These are phyloP conservation scores for Cantharis flavilabris DNA, from an alignment of 2,888 invertebrate species.

Conservation along the genomic window DNA sequence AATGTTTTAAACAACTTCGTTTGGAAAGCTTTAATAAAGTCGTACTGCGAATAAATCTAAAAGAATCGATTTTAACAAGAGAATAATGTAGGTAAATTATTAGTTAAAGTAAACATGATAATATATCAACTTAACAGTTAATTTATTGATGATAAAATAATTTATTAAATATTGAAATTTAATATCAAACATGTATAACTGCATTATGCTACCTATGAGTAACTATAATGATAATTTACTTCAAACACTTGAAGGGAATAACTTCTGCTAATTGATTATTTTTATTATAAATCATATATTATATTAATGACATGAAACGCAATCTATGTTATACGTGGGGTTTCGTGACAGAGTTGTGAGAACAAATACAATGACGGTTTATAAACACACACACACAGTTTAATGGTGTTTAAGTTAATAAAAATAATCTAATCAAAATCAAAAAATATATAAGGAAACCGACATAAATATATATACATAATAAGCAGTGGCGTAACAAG, in stretches of 20 bases:
- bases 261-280: not conserved
- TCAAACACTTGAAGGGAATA: not conserved
- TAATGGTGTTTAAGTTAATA: conserved; percentile 8
- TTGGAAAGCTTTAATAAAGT: not conserved
- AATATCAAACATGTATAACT: not conserved
- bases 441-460: not conserved
- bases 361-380: conserved; percentile 3
- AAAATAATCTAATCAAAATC: conserved; percentile 8
- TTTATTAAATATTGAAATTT: not conserved
- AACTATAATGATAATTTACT: not conserved
- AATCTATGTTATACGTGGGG: not conserved
- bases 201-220: no score
- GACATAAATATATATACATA: not conserved
- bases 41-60: not conserved
- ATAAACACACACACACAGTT: conserved; percentile 13
- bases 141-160: not conserved
- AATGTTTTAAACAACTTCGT: not conserved
- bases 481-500: no score
- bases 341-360: conserved; percentile 7
- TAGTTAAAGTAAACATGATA: not conserved
- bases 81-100: not conserved
- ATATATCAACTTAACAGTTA: not conserved
- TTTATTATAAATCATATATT: not conserved
- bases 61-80: not conserved
- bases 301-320: not conserved